A percentile compares a stretch with the other conserved stretches of the same genome.
phyloP scores from a whole-genome alignment of 2,113 vertebrate genomes.

The Synchiropus splendidus region DNA sequence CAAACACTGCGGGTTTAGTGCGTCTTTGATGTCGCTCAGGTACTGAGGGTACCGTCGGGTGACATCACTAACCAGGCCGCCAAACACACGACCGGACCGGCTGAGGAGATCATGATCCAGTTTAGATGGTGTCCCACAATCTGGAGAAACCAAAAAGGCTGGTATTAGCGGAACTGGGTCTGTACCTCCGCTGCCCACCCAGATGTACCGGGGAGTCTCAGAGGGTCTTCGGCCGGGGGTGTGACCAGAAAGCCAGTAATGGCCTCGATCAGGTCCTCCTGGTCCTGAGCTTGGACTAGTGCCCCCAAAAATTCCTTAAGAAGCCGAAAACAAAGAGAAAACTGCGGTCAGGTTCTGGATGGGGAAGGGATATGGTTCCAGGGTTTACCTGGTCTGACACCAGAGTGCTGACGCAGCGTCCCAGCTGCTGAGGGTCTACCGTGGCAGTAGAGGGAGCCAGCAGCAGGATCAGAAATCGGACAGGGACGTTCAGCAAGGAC shows the following conservation, averaged over 20 bases:
- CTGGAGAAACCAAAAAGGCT: constrained; percentile 40
- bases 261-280: constrained; percentile 85
- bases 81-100: constrained; percentile 79
- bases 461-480: constrained; percentile 89
- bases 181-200: constrained; percentile 44
- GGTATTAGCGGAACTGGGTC: not conserved
- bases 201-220: constrained; percentile 77
- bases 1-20: constrained; percentile 85
- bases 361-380: too few species aligned
- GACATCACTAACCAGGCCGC: constrained; percentile 80
- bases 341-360: too few species aligned
- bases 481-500: constrained; percentile 87
- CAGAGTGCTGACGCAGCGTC: constrained; percentile 95
- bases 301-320: constrained; percentile 84
- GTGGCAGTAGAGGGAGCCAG: constrained; percentile 84
- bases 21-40: constrained; percentile 85
- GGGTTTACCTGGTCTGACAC: constrained; percentile 74
- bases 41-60: constrained; percentile 85
- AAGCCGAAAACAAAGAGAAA: too few species aligned
- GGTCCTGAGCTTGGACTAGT: constrained; percentile 85
- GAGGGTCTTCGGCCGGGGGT: constrained; percentile 68
- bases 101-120: constrained; percentile 74
- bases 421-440: constrained; percentile 97
- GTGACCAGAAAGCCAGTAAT: constrained; percentile 94
- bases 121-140: constrained; percentile 71